Evolutionary conservation across 2,113 vertebrate species (phyloP), one percentile per base, ranked within the genome.

Genomic region (Pteropus alecto): DNA sequence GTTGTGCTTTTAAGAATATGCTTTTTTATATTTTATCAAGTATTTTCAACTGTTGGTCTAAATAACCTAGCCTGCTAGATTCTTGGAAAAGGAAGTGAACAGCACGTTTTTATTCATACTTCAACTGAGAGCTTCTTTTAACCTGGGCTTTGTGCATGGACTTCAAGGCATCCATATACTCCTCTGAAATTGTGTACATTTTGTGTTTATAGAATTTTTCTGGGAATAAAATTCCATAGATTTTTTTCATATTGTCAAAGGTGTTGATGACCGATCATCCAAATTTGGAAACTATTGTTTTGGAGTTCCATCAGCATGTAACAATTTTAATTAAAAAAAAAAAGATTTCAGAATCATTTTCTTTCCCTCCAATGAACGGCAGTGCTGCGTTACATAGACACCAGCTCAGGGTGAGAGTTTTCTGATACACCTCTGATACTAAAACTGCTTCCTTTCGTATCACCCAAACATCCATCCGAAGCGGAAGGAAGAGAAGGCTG

Each of bases 371-470:
- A 78, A 65, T 24, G 0, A 92, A 60, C 35, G 63, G 73, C 94
- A 38, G 77, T 71, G 76, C 0, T 30, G 5, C 6, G 19, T 3
- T 41, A 86, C 82, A 22, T 16, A 51, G 10, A 0, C 43, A 89
- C 58, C 16, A 33, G 79, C 79, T 96, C 61, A 96, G 94, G 38
- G 83, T 70, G 93, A 96, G 24, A 51, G 78, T 84, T 98, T 99
- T 97, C 97, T 98, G 99, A 98, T 98, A 99, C 98, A 98, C 60
- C 51, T 94, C 97, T 95, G 96, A 93, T 68, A 88, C 0, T 0
- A 2, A 82, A 74, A 67, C 56, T 26, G 76, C 77, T 67, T 96
- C 85, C 79, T 71, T 94, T 85, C 26, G 1, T 61, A 51, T 26
- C 58, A 30, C 0, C 0, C 79, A 83, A 81, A 93, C 70, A 85